Conservation (phyloP, 2,888 invertebrate species). For the Onthophagus sagittarius region DNA sequence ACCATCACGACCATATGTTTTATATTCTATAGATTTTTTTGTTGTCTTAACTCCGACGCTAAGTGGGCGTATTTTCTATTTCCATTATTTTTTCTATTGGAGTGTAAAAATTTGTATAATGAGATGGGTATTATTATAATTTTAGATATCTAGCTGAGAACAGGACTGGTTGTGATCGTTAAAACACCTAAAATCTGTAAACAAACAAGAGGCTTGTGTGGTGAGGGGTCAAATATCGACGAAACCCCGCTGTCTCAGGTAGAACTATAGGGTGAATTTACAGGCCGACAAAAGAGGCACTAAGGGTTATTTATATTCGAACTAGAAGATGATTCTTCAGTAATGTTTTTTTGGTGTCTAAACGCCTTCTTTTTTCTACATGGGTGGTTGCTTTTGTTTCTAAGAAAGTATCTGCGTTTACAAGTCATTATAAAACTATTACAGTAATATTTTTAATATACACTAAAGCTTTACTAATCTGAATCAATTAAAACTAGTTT, state of each 20-base stretch:
- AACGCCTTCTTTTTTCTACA: neutral
- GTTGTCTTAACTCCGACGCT: neutral
- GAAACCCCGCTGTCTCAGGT: neutral
- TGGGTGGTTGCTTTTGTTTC: neutral
- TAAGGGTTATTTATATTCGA: neutral
- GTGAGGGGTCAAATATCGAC: neutral
- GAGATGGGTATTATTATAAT: neutral
- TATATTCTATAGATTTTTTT: neutral
- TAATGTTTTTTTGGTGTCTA: neutral
- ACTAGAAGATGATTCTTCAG: neutral
- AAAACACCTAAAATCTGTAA: constrained; percentile 7
- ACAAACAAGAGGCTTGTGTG: constrained; percentile 8
- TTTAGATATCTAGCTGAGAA: neutral
- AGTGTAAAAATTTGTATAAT: neutral
- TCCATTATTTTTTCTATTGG: neutral
- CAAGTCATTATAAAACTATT: neutral
- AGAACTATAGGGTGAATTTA: neutral
- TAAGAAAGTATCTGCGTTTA: neutral
- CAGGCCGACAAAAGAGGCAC: neutral
- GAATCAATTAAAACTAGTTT: too few relatives aligned
- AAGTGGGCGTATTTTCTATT: neutral
- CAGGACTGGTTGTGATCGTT: neutral
- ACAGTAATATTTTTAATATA: too few relatives aligned
- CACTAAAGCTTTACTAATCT: too few relatives aligned
- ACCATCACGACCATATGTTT: neutral